phyloP scores from a whole-genome alignment of 1,140 invertebrate species.

The Penaeus vannamei region DNA sequence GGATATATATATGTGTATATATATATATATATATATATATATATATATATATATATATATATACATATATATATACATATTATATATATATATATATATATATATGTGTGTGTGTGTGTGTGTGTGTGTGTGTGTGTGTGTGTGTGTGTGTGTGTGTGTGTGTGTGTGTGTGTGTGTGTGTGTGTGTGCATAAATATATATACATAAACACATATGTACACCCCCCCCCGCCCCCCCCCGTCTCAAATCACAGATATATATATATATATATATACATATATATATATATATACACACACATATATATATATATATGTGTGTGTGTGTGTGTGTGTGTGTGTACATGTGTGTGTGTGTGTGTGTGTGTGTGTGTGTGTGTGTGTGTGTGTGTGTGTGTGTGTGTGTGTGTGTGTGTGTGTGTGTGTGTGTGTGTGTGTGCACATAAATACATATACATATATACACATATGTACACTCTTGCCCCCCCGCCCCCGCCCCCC shows the following conservation, averaged over 20 bases:
- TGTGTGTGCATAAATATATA: too few species aligned
- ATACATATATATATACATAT: too few species aligned
- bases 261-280: neutral
- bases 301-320: slow-evolving; percentile 16
- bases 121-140: too few species aligned
- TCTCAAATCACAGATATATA: neutral
- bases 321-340: neutral
- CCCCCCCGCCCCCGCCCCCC: neutral
- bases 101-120: too few species aligned
- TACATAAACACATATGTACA: too few species aligned
- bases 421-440: neutral
- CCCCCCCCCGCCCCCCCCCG: neutral
- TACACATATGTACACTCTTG: neutral
- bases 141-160: too few species aligned
- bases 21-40: neutral
- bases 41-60: too few species aligned
- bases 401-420: neutral
- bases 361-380: neutral
- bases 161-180: too few species aligned
- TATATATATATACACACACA: neutral
- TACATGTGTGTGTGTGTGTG: neutral
- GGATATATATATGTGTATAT: neutral
- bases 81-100: too few species aligned
- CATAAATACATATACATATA: slow-evolving; percentile 10
- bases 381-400: neutral